Evolutionary conservation across 2,888 invertebrate species (phyloP), one percentile per base, ranked within the genome.

Genomic region (Napeogenes inachia): DNA sequence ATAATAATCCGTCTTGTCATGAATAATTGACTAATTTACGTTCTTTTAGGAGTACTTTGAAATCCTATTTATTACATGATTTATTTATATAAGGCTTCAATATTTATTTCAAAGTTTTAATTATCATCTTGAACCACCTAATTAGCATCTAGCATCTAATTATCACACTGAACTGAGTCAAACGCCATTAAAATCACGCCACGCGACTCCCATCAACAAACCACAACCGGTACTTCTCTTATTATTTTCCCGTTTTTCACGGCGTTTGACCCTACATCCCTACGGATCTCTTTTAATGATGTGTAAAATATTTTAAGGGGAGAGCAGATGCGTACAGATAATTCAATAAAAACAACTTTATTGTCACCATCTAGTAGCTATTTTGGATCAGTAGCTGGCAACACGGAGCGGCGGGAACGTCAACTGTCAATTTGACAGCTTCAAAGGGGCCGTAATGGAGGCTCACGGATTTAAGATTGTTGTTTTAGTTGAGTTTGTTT

Each of bases 401-500:
- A 68, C 65, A 68, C 64, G 54, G 53, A 62, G 54, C 71, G 73
- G 76, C 73, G 76, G 75, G 75, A 72, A 72, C 75, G 74, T 82
- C 81, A 82, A 80, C 82, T 87, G 87, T 89, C 88, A 87, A 70
- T 74, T 77, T 85, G 87, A 87, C 87, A 82, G 81, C 77, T 77
- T 73, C 64, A 70, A 76, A 78, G 81, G 82, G 79, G 74, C 70
- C 73, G 75, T 82, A 82, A 81, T 79, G 80, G 81, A 74, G 71
- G 76, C 77, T 77, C 78, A 78, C 78, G 78, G 81, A 82, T 82
- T 85, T 82, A 78, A 77, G 79, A 78, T 82, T 80, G 82, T 82
- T 85, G 79, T 85, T 85, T 77, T 77, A 71, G 70, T 68, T 70
- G 64, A 65, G 68, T 69, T 69, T 65, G 57, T 54, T 64, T 33